phyloP scores from a whole-genome alignment of 2,888 invertebrate species.

The Caenorhabditis zanzibari region DNA sequence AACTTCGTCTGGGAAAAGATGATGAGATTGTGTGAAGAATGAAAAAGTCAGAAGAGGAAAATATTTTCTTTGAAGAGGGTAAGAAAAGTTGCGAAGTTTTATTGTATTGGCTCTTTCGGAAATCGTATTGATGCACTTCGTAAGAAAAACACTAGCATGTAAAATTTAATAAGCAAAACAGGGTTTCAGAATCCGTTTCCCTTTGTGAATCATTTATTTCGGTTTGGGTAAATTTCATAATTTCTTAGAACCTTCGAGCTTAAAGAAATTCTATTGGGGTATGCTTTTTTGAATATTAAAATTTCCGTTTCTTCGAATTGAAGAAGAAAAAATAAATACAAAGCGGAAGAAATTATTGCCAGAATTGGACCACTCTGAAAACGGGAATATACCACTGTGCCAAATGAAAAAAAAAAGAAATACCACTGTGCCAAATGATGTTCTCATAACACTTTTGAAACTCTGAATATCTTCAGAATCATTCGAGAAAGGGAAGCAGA shows the following conservation, averaged over 20 bases:
- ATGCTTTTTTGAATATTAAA: neutral
- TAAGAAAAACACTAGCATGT: conserved; percentile 24
- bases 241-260: neutral
- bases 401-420: no score
- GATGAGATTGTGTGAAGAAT: conserved; percentile 13
- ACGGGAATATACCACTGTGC: neutral
- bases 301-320: neutral
- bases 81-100: conserved; percentile 12
- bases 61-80: conserved; percentile 12
- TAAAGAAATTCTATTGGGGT: conserved; percentile 43
- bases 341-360: conserved; percentile 5
- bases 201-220: neutral
- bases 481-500: no score
- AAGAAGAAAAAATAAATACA: neutral
- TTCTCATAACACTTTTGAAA: neutral
- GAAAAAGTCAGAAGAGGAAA: conserved; percentile 12
- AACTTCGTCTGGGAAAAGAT: conserved; percentile 1
- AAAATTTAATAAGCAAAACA: conserved; percentile 17
- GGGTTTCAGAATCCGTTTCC: neutral
- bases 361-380: no score
- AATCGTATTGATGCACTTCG: conserved; percentile 3
- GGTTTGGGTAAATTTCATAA: neutral
- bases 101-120: conserved; percentile 10
- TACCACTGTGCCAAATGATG: neutral
- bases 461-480: no score